phyloP scores from a whole-genome alignment of 1,140 invertebrate species.

The Drosophila pseudoananassae region DNA sequence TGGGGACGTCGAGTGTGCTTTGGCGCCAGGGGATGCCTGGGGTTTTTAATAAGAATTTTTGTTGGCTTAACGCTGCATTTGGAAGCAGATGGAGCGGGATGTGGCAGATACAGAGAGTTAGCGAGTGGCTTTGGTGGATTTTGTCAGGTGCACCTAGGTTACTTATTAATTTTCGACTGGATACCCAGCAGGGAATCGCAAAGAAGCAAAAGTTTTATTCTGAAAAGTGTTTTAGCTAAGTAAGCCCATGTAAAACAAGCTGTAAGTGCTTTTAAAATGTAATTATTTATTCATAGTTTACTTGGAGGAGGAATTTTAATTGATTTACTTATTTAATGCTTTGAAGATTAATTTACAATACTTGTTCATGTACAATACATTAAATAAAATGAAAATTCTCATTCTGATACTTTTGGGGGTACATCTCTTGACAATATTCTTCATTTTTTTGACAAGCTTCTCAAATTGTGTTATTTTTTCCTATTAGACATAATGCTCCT shows the following conservation, averaged over 20 bases:
- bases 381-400: no score
- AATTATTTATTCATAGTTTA: conserved; percentile 2
- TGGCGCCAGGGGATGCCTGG: conserved; percentile 22
- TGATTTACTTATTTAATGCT: neutral
- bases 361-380: no score
- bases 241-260: conserved; percentile 1
- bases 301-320: neutral
- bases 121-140: conserved; percentile 50
- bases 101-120: conserved; percentile 14
- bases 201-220: conserved; percentile 9
- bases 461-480: conserved; percentile 30
- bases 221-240: neutral
- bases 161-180: conserved; percentile 50
- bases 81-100: conserved; percentile 23
- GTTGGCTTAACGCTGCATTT: conserved; percentile 42
- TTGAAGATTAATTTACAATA: no score
- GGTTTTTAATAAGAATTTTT: conserved; percentile 60
- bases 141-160: conserved; percentile 47
- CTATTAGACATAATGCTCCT: conserved; percentile 35
- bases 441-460: conserved; percentile 27
- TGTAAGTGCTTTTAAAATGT: conserved; percentile 1
- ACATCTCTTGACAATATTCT: conserved; percentile 17
- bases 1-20: conserved; percentile 5
- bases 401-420: no score
- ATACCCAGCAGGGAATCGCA: neutral